These are phyloP conservation scores for Eremophila alpestris DNA, from an alignment of 2,797 vertebrate species.

Conservation along the genomic window DNA sequence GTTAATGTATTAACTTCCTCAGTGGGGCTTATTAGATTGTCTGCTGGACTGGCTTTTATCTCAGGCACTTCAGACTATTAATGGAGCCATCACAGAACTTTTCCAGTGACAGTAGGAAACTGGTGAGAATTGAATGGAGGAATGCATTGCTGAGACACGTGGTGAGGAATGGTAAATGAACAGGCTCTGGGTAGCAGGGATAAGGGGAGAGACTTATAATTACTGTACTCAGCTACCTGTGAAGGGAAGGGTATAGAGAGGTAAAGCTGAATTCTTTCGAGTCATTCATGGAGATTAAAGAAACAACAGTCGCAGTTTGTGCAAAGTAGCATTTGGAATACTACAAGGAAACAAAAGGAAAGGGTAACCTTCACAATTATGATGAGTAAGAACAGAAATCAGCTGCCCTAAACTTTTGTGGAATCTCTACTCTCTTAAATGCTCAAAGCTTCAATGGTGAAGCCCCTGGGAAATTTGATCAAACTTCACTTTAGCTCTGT, in stretches of 20 bases:
- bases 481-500: not conserved
- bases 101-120: not conserved
- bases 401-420: not conserved
- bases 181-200: not conserved
- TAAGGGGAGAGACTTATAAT: not conserved
- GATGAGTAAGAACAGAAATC: not conserved
- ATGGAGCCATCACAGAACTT: not conserved
- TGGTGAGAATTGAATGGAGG: not conserved
- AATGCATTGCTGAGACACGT: not conserved
- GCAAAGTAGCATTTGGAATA: not conserved
- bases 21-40: not conserved
- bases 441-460: not conserved
- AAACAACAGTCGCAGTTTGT: accelerated
- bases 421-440: not conserved
- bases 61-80: not conserved
- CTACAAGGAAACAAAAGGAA: not conserved
- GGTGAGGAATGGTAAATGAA: not conserved
- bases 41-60: not conserved
- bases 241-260: not conserved
- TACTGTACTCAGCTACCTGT: not conserved
- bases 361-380: not conserved
- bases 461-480: not conserved
- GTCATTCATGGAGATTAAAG: not conserved
- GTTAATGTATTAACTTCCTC: not conserved
- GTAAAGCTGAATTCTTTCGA: not conserved